A percentile compares a stretch with the other conserved stretches of the same genome.
Conservation (phyloP, 1,140 invertebrate species). For the Mactra quadrangularis region DNA sequence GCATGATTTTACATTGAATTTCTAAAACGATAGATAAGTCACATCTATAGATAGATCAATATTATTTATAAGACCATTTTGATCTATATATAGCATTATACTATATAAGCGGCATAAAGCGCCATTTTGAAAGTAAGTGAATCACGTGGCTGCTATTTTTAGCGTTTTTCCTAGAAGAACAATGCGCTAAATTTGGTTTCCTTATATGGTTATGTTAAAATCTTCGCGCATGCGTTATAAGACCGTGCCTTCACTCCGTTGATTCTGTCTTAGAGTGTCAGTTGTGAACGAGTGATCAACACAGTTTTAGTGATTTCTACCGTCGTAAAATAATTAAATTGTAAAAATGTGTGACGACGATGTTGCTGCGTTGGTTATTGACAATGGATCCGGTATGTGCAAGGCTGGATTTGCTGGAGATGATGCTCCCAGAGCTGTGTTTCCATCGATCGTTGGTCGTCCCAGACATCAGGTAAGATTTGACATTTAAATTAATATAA, state of each 20-base stretch:
- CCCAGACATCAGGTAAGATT: conserved; percentile 89
- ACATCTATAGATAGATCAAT: no score
- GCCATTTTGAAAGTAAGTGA: neutral
- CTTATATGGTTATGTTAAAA: conserved; percentile 55
- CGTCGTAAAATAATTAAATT: neutral
- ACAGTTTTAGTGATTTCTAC: neutral
- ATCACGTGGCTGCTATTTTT: conserved; percentile 23
- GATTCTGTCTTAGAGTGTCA: conserved; percentile 10
- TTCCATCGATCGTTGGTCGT: conserved; percentile 93
- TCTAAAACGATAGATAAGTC: no score
- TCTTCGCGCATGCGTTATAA: conserved; percentile 33
- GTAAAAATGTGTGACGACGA: conserved; percentile 93
- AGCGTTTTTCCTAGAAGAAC: conserved; percentile 25
- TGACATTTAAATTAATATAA: no score
- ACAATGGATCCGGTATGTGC: conserved; percentile 96
- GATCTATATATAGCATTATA: no score
- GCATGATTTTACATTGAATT: no score
- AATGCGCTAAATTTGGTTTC: conserved; percentile 30
- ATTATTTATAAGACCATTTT: no score
- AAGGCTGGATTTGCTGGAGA: conserved; percentile 96
- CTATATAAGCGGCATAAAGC: no score
- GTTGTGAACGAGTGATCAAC: neutral
- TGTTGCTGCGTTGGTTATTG: conserved; percentile 93
- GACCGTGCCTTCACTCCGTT: neutral
- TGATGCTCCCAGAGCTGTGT: conserved; percentile 94